Base-by-base conservation (phyloP, 1,140 invertebrate genomes). In the Neodiprion pinetum region DNA sequence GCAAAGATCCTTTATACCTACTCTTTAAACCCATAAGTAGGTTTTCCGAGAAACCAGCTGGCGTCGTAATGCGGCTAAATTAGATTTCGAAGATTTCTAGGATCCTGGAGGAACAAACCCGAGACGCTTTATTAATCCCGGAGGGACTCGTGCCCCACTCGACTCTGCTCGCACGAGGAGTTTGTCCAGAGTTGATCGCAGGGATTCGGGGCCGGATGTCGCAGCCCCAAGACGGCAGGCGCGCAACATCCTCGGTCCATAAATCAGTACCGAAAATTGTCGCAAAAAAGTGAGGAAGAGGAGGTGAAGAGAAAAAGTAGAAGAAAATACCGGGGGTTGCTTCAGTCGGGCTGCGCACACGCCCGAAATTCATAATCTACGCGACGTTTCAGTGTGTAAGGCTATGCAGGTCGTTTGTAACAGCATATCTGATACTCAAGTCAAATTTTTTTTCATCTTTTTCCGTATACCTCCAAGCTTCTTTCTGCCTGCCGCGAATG, bases 291-390 rank as follows among this genome's bases (percentile, higher is more conserved):
- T 7, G 12, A 21, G 12, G 17, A 69, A 69, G 17, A 69, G 17
- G 17, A 69, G 17, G 17, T 65, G 21, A 53, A 74, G 67, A 48
- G 53, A 70, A 48, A 76, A 72, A 77, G 74, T 71, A 71, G 48
- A 74, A 77, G 76, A 80, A 76, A 71, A 77, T 73, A 73, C 23
- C 61, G 71, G 75, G 12, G 28, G 14, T 21, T 71, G 48, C 11
- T 40, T 70, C 14, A 47, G 23, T 23, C 12, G 53, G 77, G 78
- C 70, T 81, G 77, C 80, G 80, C 67, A 21, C 40, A 69, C 17
- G 67, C 40, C 17, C 17, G 67, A 21, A 69, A 69, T 69, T 69
- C 67, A 69, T 69, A 69, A 69, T 69, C 67, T 47, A 14, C 14
- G 40, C 14, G 67, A 47, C 61, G 17, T 65, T 40, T 40, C 28